phyloP scores from a whole-genome alignment of 2,113 vertebrate genomes.

The Oreochromis niloticus region DNA sequence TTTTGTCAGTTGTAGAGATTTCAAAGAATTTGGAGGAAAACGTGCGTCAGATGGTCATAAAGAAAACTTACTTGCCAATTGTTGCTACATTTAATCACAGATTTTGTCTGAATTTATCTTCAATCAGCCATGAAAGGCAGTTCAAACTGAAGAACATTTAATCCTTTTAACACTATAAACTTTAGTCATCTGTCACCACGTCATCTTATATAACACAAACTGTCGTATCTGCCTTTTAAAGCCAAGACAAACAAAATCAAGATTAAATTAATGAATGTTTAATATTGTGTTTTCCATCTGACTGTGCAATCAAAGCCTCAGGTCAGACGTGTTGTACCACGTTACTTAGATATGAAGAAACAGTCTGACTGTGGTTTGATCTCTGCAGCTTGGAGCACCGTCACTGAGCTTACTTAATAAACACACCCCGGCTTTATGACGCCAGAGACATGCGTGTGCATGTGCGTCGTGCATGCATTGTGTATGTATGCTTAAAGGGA shows the following conservation, averaged over 20 bases:
- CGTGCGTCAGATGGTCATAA: neutral
- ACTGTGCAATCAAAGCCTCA: neutral
- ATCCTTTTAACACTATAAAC: neutral
- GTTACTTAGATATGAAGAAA: neutral
- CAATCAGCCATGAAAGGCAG: neutral
- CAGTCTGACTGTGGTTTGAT: neutral
- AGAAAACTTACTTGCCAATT: neutral
- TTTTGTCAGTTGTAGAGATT: neutral
- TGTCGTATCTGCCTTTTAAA: neutral
- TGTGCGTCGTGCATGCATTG: neutral
- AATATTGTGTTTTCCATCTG: neutral
- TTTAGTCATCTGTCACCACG: neutral
- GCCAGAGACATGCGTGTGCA: neutral
- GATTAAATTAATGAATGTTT: neutral
- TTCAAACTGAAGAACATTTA: neutral
- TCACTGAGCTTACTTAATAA: neutral
- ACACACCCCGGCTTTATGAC: neutral
- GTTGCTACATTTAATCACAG: neutral
- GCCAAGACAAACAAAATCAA: slow-evolving; percentile 20
- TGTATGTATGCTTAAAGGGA: neutral
- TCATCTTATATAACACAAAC: neutral
- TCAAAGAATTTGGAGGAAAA: neutral
- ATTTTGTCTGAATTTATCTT: neutral
- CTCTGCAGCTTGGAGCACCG: neutral
- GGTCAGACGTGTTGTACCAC: neutral